Conservation (phyloP, 2,888 invertebrate genomes). For the Agonopterix arenella region DNA sequence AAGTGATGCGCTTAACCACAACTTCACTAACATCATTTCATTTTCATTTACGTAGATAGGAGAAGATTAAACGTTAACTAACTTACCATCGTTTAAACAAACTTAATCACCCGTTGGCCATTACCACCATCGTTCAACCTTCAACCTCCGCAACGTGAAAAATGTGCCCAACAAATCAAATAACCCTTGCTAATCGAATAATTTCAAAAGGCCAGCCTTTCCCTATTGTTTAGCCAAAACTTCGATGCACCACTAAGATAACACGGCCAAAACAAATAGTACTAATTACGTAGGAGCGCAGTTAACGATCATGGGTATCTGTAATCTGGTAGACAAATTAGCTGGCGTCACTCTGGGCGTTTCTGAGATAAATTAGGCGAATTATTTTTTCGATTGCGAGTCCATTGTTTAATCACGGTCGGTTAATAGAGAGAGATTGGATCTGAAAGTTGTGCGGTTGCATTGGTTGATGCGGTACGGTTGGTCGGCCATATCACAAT, state of each 20-base stretch:
- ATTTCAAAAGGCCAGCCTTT: constrained; percentile 49
- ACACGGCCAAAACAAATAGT: constrained; percentile 65
- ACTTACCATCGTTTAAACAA: neutral
- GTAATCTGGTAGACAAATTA: constrained; percentile 66
- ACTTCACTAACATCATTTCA: too few species aligned
- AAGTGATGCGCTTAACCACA: too few species aligned
- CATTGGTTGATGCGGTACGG: too few species aligned
- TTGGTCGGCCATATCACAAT: too few species aligned
- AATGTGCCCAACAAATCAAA: constrained; percentile 36
- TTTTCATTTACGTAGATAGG: too few species aligned
- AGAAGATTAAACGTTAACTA: too few species aligned
- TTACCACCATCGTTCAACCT: neutral
- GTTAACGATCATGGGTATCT: constrained; percentile 49
- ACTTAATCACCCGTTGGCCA: neutral
- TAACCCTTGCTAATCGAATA: constrained; percentile 42
- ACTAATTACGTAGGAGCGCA: constrained; percentile 63
- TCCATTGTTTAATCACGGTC: constrained; percentile 68
- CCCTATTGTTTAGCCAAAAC: constrained; percentile 55
- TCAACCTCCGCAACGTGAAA: constrained; percentile 9
- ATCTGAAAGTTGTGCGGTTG: constrained; percentile 31
- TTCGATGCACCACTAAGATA: constrained; percentile 46
- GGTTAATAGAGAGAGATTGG: constrained; percentile 55
- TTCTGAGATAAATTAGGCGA: constrained; percentile 57
- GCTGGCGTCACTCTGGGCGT: constrained; percentile 42
- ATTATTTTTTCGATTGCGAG: constrained; percentile 71